Evolutionary conservation across 37 sponge, comb jelly and placozoan genomes (phyloP), one percentile per base, ranked within the genome.

Genomic region (Aphrocallistes beatrix): DNA sequence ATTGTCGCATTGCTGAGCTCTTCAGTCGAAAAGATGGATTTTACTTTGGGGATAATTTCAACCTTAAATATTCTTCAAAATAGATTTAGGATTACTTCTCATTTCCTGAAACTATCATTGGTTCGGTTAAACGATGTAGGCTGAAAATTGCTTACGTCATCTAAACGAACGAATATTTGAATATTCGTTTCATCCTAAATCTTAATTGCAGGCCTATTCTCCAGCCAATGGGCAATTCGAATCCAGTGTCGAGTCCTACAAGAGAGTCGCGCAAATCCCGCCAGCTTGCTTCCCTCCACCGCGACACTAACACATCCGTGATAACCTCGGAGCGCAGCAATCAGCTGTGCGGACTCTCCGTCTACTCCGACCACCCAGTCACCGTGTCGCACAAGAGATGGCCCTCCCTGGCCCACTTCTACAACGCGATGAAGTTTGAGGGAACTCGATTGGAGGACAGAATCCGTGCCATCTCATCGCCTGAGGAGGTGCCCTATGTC

Each of bases 391-490:
- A 60, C 75, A 60, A 60, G 21, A 3, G 75, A 28, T 60, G 75
- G 75, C 75, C 75, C 8, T 60, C 75, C 3, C 28, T 60, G 3
- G 75, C 75, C 25, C 75, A 60, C 75, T 60, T 32, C n/a, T 60
- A 60, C 34, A 60, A 60, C 75, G 75, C 75, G 3, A 60, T 60
- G 75, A 60, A 60, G n/a, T 60, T 60, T 13, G 75, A 60, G 75
- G 75, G 75, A 3, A 60, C 75, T 32, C 25, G 75, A 19, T 30
- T 60, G 10, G 75, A 60, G 75, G 75, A 60, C 21, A 60, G n/a
- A 28, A 60, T 60, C 25, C 75, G 75, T 1, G 21, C 32, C 1
- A 60, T 60, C 21, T 19, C 21, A 30, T 32, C 75, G 3, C 75
- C 75, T 25, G 75, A 60, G 3, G 75, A 60, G 75, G 75, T 60